Base-by-base conservation (phyloP, 2,888 invertebrate species). In the Caenorhabditis afra region DNA sequence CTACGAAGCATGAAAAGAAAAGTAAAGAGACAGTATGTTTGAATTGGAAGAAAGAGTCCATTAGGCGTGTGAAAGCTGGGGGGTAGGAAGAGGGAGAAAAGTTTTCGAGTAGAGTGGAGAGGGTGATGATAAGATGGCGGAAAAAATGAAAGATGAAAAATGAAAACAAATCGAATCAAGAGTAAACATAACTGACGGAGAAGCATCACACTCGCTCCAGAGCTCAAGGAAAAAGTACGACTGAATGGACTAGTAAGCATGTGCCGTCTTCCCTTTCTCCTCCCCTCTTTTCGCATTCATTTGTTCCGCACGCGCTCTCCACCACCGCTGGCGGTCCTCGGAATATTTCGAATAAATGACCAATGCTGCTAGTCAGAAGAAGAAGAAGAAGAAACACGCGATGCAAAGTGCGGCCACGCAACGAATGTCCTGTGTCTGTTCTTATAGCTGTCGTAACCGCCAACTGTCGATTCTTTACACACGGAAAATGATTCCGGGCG, bases 341-440 rank as follows among this genome's bases (percentile, higher is more conserved):
- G 58, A 64, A 73, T 64, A 57, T 65, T 73, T 73, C 29, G 73
- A 64, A 73, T 64, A 62, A 29, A 71, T 71, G 62, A 71, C 55
- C 39, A 58, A 18, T 12, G 62, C 37, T 23, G 5, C 18, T 12
- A 35, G 41, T 10, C 16, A 47, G 35, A 35, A 35, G 29, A 35
- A 61, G 35, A 41, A 57, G 41, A 57, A 22, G 22, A n/a, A 22
- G 20, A 10, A 8, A 16, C 47, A 20, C 20, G 10, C 45, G 44
- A 61, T 52, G 61, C 53, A 58, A 45, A 35, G 47, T 18, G 37
- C 18, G 37, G 59, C 22, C 44, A 12, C 29, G 18, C n/a, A 44
- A 53, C 12, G 35, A 65, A 65, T 68, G 53, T 53, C 53, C 55
- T 70, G 37, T 47, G 44, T 53, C 45, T 41, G 45, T 55, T 61